Evolutionary conservation across 1,140 invertebrate genomes (phyloP), one percentile per base, ranked within the genome.

Genomic region (Lordiphosa stackelbergi): DNA sequence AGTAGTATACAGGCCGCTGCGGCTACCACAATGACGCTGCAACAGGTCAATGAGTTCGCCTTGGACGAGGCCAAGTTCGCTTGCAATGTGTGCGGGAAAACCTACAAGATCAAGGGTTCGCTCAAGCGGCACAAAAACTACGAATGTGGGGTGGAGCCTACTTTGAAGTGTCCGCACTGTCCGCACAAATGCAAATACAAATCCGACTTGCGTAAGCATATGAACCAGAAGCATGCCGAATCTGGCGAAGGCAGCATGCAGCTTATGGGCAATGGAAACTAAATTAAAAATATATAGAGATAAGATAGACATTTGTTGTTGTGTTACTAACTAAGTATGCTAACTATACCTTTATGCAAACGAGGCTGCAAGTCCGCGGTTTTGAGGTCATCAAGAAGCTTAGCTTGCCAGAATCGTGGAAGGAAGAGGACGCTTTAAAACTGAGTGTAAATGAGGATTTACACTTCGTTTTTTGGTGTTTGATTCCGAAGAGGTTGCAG

Each of bases 141-240:
- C 60, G 92, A 93, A 61, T 93, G 92, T 56, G 91, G 92, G 0
- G 90, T 92, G 48, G 87, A 89, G 38, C 87, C 88, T 5, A 73
- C 78, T 0, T 69, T 88, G 1, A 73, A 75, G 31, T 88, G 86
- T 68, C 72, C 72, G 6, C 85, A 86, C 34, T 87, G 86, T 65
- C 74, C 85, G 34, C 86, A 88, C 62, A 87, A 87, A 61, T 86
- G 86, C 66, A 88, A 88, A 64, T 81, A 86, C 57, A 87, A 86
- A 64, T 86, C 78, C 7, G 86, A 88, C 73, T 28, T 88, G 42
- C 79, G 85, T 11, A 85, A 88, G 35, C 87, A 88, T 38, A 79
- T 87, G 57, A 77, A 86, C 31, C 86, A 87, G 48, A 87, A 87
- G 43, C 85, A 87, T 49, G 43, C 75, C 3, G 70, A 85, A 13